Evolutionary conservation across 2,797 vertebrate species (phyloP).

Genomic region (Pantherophis alleghaniensis): DNA sequence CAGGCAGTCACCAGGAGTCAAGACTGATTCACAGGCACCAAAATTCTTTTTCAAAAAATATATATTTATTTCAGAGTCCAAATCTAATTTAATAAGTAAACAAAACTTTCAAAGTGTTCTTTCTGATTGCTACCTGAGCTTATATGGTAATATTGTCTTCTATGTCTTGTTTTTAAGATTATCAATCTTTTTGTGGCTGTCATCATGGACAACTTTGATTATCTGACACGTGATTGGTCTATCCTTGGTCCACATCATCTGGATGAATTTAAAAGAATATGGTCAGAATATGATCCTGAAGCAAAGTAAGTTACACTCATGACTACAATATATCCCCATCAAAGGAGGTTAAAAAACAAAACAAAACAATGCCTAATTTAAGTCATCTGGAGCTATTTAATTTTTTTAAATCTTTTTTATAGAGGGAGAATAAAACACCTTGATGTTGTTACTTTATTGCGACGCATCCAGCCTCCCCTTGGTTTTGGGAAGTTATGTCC

Average conservation of each 20-base stretch:
- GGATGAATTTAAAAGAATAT: slow-evolving; percentile 98
- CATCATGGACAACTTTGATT: slow-evolving; percentile 99
- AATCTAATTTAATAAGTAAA: neutral
- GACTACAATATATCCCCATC: neutral
- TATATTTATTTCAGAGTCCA: neutral
- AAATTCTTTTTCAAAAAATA: neutral
- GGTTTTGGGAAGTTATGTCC: slow-evolving; percentile 98
- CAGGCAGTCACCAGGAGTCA: neutral
- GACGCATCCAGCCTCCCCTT: slow-evolving; percentile 95
- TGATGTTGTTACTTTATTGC: slow-evolving; percentile 93
- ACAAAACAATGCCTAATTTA: neutral
- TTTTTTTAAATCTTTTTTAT: slow-evolving; percentile 44
- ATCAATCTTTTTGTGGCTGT: slow-evolving; percentile 99
- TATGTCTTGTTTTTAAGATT: slow-evolving; percentile 76
- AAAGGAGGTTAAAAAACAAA: neutral
- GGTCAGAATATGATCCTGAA: slow-evolving; percentile 99
- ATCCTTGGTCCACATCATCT: slow-evolving; percentile 97
- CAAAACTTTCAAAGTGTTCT: neutral
- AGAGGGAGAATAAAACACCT: slow-evolving; percentile 98
- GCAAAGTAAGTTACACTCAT: slow-evolving; percentile 85
- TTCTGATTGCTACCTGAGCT: neutral
- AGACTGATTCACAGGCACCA: neutral
- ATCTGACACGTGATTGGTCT: slow-evolving; percentile 98
- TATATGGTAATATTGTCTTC: neutral
- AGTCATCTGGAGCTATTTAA: neutral